Conservation (phyloP, 1,140 invertebrate genomes). For the Pseudomyrmex concolor region DNA sequence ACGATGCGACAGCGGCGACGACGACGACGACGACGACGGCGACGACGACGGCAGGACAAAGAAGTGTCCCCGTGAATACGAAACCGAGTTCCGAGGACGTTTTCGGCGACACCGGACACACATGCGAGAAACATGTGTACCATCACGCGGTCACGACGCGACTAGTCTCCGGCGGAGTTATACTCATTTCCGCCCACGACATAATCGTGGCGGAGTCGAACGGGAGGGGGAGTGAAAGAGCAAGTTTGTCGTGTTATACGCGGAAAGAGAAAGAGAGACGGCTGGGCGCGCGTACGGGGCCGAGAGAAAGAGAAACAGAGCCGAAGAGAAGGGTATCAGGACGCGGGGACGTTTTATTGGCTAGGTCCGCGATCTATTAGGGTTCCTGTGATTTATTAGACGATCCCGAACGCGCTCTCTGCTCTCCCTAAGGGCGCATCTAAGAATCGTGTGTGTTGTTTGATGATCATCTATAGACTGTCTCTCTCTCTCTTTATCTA, state of each 20-base stretch:
- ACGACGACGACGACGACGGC: not conserved
- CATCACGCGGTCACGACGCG: conserved; percentile 68
- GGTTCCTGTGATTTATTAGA: conserved; percentile 26
- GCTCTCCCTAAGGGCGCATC: too few relatives aligned
- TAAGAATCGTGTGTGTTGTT: too few relatives aligned
- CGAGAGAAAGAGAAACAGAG: not conserved
- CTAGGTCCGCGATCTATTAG: conserved; percentile 35
- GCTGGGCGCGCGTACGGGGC: not conserved
- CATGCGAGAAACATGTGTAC: conserved; percentile 40
- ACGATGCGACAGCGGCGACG: not conserved
- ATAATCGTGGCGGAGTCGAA: conserved; percentile 45
- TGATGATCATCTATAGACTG: too few relatives aligned
- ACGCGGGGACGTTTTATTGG: conserved; percentile 46
- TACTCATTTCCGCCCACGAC: conserved; percentile 79
- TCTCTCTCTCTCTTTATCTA: too few relatives aligned
- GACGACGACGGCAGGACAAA: not conserved
- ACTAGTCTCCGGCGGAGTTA: conserved; percentile 76
- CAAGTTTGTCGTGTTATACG: not conserved
- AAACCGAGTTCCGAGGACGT: conserved; percentile 20
- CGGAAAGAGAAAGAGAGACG: conserved; percentile 1
- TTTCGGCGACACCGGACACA: not conserved
- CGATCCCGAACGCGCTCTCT: not conserved
- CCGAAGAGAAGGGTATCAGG: conserved; percentile 43
- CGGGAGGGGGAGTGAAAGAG: not conserved
- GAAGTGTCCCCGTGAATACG: not conserved